Evolutionary conservation across 2,797 vertebrate species (phyloP), one percentile per base, ranked within the genome.

Genomic region (Propithecus deckenii): DNA sequence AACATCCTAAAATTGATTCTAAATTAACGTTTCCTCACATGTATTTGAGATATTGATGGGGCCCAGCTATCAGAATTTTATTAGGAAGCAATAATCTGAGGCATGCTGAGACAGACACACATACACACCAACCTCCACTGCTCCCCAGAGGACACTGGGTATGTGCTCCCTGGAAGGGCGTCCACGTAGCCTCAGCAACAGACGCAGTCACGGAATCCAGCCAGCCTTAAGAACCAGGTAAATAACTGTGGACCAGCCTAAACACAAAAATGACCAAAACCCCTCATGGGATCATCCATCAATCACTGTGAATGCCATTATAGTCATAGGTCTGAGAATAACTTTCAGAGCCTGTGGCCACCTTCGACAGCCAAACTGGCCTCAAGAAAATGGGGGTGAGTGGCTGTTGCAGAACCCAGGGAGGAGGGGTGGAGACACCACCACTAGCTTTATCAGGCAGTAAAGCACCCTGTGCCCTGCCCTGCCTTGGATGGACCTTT

Each of bases 1-100:
- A 98, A 98, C 98, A 98, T 98, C 97, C 97, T 97, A 94, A 98
- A 98, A 98, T 98, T 98, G 98, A 98, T 98, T 99, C 98, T 98
- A 98, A 98, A 98, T 99, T 98, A 98, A 98, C 1, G 13, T 97
- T 98, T 98, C 98, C 86, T 88, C 97, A 98, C 98, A 98, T 98
- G 98, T 98, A 97, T 97, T 98, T 98, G 97, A 98, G 98, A 96
- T 97, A 98, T 96, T 97, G 97, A 96, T 96, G 97, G 96, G 94
- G 81, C 97, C 97, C 97, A 89, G 94, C 97, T 98, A 85, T 86
- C 94, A 94, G 96, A 25, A 91, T 98, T 98, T 98, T 98, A 98
- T 98, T 98, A 97, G 87, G 97, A 97, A 98, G 93, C 97, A 95
- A 95, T 96, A 95, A 97, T 88, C 96, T 65, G 94, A 96, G 94